Base-by-base conservation (phyloP, 2,113 vertebrate genomes). In the Meriones unguiculatus region DNA sequence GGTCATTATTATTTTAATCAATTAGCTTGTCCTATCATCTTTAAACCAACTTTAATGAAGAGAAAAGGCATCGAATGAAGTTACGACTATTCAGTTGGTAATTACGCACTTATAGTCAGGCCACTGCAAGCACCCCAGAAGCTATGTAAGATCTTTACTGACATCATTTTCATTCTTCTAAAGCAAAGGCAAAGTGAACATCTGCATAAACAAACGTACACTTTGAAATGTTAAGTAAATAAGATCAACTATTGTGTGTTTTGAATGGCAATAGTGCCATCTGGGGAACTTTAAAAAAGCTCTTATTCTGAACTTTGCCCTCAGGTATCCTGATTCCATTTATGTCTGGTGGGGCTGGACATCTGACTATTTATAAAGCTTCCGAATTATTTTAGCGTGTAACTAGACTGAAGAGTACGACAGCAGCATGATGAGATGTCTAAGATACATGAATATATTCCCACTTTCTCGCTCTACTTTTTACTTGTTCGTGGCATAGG, bases 211-310 rank as follows among this genome's bases (percentile, higher is more conserved):
- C 1, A 28, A 59, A 7, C 65, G 30, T 25, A 72, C 25, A 12
- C 75, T 89, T 92, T 92, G 10, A 76, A 77, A 81, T 75, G 69
- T 70, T 85, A 95, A 70, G 25, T 73, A 94, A 85, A 70, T 85
- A 59, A 18, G 24, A 52, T 13, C 13, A n/a, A 50, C 57, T 69
- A 25, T 30, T 84, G 7, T 7, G 14, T 95, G 15, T 62, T 87
- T 95, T 90, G 89, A 91, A 73, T 38, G 86, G 13, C 52, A 88
- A 38, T 28, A 54, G 76, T 80, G 65, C 87, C 35, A 77, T 24
- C 62, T 77, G 32, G 54, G n/a, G 4, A 80, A 88, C 24, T 69
- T 93, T 86, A 38, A 14, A 77, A 91, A 90, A 77, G 65, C 24
- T 35, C 5, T 75, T 50, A 30, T 35, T 35, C 10, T 32, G 11